These are phyloP conservation scores for Pseudorhombus dupliciocellatus DNA, from an alignment of 2,113 vertebrate genomes.

Conservation along the genomic window DNA sequence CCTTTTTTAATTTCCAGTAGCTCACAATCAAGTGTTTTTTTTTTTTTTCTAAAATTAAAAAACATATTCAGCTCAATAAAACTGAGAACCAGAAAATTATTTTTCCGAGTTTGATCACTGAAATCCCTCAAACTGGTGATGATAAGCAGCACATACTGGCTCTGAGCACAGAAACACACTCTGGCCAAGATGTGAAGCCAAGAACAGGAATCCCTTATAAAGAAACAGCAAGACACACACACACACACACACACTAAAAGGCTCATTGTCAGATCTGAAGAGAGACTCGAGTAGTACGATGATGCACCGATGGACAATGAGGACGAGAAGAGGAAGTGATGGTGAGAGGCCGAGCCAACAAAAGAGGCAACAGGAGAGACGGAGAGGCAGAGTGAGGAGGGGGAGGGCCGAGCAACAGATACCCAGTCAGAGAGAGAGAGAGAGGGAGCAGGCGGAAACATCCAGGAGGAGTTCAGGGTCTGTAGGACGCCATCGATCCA, in stretches of 20 bases:
- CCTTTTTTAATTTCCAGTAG: not conserved
- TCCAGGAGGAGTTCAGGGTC: conserved; percentile 54
- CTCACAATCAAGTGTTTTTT: not conserved
- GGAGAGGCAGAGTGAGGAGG: conserved; percentile 24
- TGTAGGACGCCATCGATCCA: conserved; percentile 65
- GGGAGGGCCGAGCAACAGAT: conserved; percentile 19
- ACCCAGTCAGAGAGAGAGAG: conserved; percentile 1
- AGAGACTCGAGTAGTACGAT: conserved; percentile 33
- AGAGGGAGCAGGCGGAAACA: conserved; percentile 41
- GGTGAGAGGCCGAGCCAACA: conserved; percentile 42
- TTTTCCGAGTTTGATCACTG: not conserved
- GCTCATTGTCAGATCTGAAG: conserved; percentile 39
- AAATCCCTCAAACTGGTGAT: conserved; percentile 19
- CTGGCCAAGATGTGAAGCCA: conserved; percentile 48
- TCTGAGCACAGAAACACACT: conserved; percentile 55
- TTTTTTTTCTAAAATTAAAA: not conserved
- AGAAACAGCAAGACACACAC: conserved; percentile 10
- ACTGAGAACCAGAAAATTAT: not conserved
- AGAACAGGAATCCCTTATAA: conserved; percentile 47
- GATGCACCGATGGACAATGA: conserved; percentile 53
- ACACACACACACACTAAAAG: conserved; percentile 26
- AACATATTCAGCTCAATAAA: not conserved
- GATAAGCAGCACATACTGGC: conserved; percentile 43
- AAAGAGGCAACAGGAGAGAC: conserved; percentile 14
- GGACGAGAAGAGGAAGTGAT: conserved; percentile 41